phyloP scores from a whole-genome alignment of 2,888 invertebrate genomes.

The Acanthosoma haemorrhoidale region DNA sequence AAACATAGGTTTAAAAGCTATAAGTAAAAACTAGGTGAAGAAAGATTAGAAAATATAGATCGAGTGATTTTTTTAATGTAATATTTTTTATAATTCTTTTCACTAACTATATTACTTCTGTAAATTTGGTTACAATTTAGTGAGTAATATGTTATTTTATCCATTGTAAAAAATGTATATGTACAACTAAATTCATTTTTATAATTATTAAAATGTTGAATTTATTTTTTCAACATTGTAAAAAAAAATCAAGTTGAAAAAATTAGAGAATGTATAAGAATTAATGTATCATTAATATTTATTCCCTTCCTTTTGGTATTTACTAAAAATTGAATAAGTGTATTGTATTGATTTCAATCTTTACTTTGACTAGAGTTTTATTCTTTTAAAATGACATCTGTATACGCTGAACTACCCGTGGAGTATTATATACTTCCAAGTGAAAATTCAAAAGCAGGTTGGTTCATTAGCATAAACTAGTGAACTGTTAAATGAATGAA shows the following conservation, averaged over 20 bases:
- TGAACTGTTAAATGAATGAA: no score
- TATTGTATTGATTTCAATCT: no score
- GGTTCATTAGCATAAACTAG: no score
- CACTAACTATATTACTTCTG: no score
- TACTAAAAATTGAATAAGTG: no score
- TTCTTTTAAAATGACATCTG: no score
- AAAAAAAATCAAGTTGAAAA: neutral
- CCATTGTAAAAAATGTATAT: neutral
- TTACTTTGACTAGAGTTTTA: no score
- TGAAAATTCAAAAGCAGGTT: no score
- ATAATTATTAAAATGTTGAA: neutral
- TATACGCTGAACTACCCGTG: no score
- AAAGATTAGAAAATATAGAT: neutral
- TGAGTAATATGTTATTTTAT: neutral
- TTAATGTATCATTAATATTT: neutral
- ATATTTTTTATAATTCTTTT: neutral
- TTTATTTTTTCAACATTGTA: neutral
- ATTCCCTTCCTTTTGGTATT: no score
- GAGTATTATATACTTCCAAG: no score
- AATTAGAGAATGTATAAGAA: neutral
- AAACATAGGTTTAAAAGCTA: neutral
- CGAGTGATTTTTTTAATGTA: neutral
- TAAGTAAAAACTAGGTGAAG: neutral
- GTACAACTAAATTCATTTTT: neutral
- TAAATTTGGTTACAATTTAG: neutral